Evolutionary conservation across 2,113 vertebrate species (phyloP), one percentile per base, ranked within the genome.

Genomic region (Polypterus bichir): DNA sequence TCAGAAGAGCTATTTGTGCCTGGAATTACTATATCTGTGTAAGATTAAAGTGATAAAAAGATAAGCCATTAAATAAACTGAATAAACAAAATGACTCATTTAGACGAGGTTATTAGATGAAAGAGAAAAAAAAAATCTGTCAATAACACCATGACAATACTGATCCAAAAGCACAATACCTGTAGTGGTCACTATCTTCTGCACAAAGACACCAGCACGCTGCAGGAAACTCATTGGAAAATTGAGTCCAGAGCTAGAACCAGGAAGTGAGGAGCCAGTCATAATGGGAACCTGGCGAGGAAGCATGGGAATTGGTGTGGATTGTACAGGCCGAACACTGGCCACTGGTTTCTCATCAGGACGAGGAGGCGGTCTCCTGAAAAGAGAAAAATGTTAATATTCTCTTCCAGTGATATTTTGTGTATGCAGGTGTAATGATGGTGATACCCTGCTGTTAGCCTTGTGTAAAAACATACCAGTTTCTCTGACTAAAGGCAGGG

Each of bases 271-370:
- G 67, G 82, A 79, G 53, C 76, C 67, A 9, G 71, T 62, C 47
- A 90, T 85, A 74, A 93, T 74, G 3, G 87, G 75, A 4, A 90
- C 93, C 44, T 97, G 93, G 27, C 96, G 90, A 51, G 96, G 96
- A 93, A 97, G 91, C 96, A 99, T 99, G 65, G 96, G 96, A 75
- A 99, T 93, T 3, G 96, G 96, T 0, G 96, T 99, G 46, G 96
- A 97, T 74, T 98, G 95, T 69, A 97, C 91, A 27, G 96, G 96
- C 63, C 93, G 86, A 65, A 98, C 94, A 0, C 94, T 99, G 54
- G 96, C 96, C 69, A 97, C 91, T 0, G 95, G 95, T 74, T 95
- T 94, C 70, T 98, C 93, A 61, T 98, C 96, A 8, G 85, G 84
- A 73, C 93, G 88, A 27, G 84, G 75, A 57, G 84, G 74, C 59